Conservation (phyloP, 1,140 invertebrate species). For the Drosophila auraria region DNA sequence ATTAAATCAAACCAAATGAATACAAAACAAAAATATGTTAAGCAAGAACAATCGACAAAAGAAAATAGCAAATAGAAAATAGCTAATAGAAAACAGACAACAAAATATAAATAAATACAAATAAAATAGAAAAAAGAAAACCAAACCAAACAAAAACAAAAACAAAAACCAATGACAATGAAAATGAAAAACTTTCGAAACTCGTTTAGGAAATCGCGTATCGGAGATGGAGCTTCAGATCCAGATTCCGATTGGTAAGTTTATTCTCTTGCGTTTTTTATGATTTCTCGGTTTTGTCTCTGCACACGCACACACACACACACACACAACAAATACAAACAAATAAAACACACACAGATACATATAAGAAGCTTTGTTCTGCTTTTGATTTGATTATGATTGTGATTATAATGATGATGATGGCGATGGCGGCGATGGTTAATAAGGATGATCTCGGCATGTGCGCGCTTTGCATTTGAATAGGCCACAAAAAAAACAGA, state of each 20-base stretch:
- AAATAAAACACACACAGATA: constrained; percentile 19
- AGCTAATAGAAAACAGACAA: constrained; percentile 16
- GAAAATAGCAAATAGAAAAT: constrained; percentile 5
- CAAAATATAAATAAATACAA: constrained; percentile 12
- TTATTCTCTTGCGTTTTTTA: constrained; percentile 59
- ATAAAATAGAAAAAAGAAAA: constrained; percentile 22
- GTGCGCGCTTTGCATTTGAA: constrained; percentile 74
- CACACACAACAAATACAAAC: constrained; percentile 21
- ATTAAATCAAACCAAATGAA: constrained; percentile 33
- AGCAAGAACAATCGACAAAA: constrained; percentile 21
- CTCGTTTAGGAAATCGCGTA: constrained; percentile 84
- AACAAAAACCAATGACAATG: constrained; percentile 32
- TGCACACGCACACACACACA: constrained; percentile 44
- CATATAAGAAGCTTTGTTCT: constrained; percentile 59
- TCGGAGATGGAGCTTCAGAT: constrained; percentile 84
- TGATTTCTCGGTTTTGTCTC: constrained; percentile 65
- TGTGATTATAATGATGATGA: constrained; percentile 47
- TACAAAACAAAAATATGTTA: constrained; percentile 31
- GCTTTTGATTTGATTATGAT: constrained; percentile 59
- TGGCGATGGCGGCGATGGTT: constrained; percentile 36
- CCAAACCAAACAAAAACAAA: constrained; percentile 14
- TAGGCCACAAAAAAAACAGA: constrained; percentile 40
- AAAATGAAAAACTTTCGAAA: constrained; percentile 66
- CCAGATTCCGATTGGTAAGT: constrained; percentile 85
- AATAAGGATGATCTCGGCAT: constrained; percentile 68